A percentile compares a stretch with the other conserved stretches of the same genome.
Evolutionary conservation across 2,113 vertebrate genomes (phyloP).

Genomic region (Megaceryle torquata): DNA sequence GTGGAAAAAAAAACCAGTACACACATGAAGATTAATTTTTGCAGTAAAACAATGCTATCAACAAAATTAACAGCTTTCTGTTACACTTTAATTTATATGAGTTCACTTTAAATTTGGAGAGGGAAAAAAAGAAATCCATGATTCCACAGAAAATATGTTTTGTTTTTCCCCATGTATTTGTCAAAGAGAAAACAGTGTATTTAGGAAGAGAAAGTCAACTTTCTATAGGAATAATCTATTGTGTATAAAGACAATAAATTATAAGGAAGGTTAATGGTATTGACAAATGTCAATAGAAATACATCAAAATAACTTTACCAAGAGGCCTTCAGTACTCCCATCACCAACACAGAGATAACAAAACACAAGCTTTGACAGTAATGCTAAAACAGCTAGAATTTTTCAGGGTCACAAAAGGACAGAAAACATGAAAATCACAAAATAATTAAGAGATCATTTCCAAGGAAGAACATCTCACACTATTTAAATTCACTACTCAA

Average conservation of each 20-base stretch:
- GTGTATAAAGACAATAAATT: neutral
- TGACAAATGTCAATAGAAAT: neutral
- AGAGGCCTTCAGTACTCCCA: neutral
- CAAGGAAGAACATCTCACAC: neutral
- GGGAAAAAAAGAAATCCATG: neutral
- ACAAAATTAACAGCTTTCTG: slow-evolving; percentile 6
- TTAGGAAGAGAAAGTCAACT: neutral
- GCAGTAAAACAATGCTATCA: neutral
- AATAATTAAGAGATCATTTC: neutral
- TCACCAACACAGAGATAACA: neutral
- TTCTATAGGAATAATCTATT: neutral
- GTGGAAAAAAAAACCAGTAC: neutral
- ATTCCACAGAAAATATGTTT: neutral
- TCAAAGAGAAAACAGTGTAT: neutral
- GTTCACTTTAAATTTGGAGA: neutral
- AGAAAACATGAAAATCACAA: neutral
- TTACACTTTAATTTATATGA: neutral
- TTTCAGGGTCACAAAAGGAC: neutral
- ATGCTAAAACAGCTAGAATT: neutral
- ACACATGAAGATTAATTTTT: neutral
- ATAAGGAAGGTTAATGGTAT: neutral
- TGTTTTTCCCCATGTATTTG: neutral
- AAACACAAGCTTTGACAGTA: neutral
- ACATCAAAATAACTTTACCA: neutral
- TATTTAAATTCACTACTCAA: neutral